Evolutionary conservation across 2,113 vertebrate species (phyloP).

Genomic region (Ibidorhyncha struthersii): DNA sequence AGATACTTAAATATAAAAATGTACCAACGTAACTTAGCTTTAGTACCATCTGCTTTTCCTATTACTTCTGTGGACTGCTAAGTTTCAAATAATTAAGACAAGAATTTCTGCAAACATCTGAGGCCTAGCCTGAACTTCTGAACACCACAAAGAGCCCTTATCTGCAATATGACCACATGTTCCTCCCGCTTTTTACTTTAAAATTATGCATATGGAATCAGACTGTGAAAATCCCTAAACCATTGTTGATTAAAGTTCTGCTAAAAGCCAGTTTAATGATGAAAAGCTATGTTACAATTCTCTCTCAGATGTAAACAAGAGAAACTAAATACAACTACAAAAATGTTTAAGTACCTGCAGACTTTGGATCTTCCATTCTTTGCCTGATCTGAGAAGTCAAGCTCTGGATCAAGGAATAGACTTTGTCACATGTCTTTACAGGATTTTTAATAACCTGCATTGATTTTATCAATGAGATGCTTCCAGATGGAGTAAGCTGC

Average conservation of each 20-base stretch:
- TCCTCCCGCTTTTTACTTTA: neutral
- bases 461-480: constrained; percentile 86
- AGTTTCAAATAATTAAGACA: neutral
- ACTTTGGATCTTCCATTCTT: constrained; percentile 89
- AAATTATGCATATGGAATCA: neutral
- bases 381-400: constrained; percentile 88
- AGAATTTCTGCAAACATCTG: neutral
- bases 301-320: neutral
- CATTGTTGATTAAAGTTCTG: neutral
- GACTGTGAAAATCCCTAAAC: neutral
- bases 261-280: neutral
- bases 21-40: neutral
- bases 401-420: constrained; percentile 89
- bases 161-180: neutral
- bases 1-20: neutral
- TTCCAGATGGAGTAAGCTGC: constrained; percentile 87
- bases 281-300: neutral
- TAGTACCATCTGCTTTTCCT: neutral
- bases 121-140: neutral
- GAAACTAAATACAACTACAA: neutral
- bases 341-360: constrained; percentile 76
- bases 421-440: constrained; percentile 89
- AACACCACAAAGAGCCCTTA: neutral
- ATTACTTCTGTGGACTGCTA: neutral
- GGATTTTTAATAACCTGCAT: constrained; percentile 92